Evolutionary conservation across 2,113 vertebrate genomes (phyloP).

Genomic region (Lasiurus cinereus): DNA sequence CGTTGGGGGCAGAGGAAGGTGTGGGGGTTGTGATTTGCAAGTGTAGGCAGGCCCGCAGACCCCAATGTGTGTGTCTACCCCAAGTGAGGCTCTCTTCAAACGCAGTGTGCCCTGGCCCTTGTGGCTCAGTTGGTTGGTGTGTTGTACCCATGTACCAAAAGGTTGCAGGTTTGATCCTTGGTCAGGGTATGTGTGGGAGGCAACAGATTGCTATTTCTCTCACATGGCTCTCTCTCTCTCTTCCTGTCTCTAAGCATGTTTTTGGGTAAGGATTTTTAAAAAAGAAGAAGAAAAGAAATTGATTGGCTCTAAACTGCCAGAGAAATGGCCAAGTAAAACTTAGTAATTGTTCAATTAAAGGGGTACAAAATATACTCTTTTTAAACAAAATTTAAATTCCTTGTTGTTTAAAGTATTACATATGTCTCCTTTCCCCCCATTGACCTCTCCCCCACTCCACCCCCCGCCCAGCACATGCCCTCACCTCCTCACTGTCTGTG

Average conservation of each 20-base stretch:
- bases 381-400: too few relatives aligned
- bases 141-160: rapidly evolving
- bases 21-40: background rate
- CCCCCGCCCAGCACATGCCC: too few relatives aligned
- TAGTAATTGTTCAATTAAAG: background rate
- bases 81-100: background rate
- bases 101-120: background rate
- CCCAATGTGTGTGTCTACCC: background rate
- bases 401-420: too few relatives aligned
- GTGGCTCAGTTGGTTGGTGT: background rate
- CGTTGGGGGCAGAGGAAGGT: background rate
- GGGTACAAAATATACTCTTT: too few relatives aligned
- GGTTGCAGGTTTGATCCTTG: background rate
- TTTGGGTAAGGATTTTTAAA: background rate
- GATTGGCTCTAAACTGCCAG: background rate
- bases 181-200: background rate
- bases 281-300: background rate
- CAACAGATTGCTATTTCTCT: background rate
- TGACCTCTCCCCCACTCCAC: too few relatives aligned
- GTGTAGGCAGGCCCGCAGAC: background rate
- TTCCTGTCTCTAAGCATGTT: background rate
- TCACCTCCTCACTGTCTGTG: too few relatives aligned
- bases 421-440: too few relatives aligned
- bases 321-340: background rate
- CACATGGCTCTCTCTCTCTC: background rate